phyloP scores from a whole-genome alignment of 2,113 vertebrate genomes.

The Crotalus horridus region DNA sequence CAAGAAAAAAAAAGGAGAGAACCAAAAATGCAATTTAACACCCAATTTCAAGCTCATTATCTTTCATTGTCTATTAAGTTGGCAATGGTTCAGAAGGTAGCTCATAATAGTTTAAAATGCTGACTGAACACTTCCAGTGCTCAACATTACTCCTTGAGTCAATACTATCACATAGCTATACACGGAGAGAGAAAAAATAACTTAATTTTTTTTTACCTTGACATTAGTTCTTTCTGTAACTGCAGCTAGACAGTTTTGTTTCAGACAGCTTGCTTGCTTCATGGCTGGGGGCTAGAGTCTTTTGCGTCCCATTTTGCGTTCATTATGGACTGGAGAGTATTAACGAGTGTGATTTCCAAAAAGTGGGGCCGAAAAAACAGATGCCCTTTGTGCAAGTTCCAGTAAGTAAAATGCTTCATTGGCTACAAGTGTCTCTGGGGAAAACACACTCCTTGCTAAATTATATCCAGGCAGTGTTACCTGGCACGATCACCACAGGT shows the following conservation, averaged over 20 bases:
- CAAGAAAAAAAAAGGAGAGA: constrained; percentile 68
- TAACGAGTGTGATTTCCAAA: constrained; percentile 6
- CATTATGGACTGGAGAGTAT: background rate
- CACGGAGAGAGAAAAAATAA: constrained; percentile 36
- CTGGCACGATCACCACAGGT: background rate
- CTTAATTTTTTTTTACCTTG: constrained; percentile 59
- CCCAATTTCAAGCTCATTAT: constrained; percentile 89
- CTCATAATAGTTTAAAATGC: constrained; percentile 87
- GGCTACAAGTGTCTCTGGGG: constrained; percentile 9
- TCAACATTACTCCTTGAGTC: constrained; percentile 72
- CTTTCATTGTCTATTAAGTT: constrained; percentile 90
- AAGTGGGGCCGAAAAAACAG: background rate
- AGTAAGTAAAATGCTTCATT: constrained; percentile 15
- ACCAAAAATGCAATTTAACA: constrained; percentile 87
- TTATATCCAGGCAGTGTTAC: constrained; percentile 27
- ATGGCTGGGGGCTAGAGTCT: rapidly evolving
- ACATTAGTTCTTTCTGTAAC: constrained; percentile 35
- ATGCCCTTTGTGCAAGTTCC: background rate
- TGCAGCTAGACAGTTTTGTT: constrained; percentile 34
- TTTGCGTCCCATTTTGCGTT: background rate
- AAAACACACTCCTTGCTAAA: constrained; percentile 24
- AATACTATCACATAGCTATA: constrained; percentile 50
- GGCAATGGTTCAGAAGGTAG: constrained; percentile 85
- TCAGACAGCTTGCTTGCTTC: constrained; percentile 24
- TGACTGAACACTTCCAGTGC: constrained; percentile 81